Base-by-base conservation (phyloP, 2,113 vertebrate genomes). In the Gallinago undulata region DNA sequence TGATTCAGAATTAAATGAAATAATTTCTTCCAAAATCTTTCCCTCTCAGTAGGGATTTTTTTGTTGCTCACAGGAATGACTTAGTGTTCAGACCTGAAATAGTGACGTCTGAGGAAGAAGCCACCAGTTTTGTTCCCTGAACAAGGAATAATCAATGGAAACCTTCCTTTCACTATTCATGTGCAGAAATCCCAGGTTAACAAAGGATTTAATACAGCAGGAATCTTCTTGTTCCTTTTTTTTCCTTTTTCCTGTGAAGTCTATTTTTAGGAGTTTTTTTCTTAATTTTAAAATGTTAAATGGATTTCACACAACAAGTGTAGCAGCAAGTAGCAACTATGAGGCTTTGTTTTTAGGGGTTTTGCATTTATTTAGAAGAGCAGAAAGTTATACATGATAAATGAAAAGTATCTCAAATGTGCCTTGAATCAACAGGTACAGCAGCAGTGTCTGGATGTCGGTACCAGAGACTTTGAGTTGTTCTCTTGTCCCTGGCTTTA, bases 11-110 rank as follows among this genome's bases (percentile, higher is more conserved):
- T 21, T 80, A 64, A 89, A 94, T 27, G 43, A 83, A 51, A 33
- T 30, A 68, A 88, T 84, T 94, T 84, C 39, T 88, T 79, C 80
- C 47, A 51, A 94, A 94, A 41, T 59, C 41, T 62, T 83, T 55
- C 7, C 9, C 5, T 63, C 28, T 50, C 72, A 64, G 53, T 24
- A 86, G 53, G 64, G 28, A 28, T 59, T 89, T 93, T 90, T 79
- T 73, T 84, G 0, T 87, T 90, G 50, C 59, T 77, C 51, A 59
- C 31, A 48, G 53, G 17, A 86, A 75, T 59, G 16, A 43, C 75
- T 59, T 84, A 21, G 30, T 77, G 76, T 84, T 93, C 50, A n/a
- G 62, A 93, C 22, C 13, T 41, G 47, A 87, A 94, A 77, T 47
- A 77, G 21, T 45, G 39, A 82, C 4, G 39, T 74, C 88, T 87